Base-by-base conservation (phyloP, 2,888 invertebrate genomes). In the Trachelus stipa region DNA sequence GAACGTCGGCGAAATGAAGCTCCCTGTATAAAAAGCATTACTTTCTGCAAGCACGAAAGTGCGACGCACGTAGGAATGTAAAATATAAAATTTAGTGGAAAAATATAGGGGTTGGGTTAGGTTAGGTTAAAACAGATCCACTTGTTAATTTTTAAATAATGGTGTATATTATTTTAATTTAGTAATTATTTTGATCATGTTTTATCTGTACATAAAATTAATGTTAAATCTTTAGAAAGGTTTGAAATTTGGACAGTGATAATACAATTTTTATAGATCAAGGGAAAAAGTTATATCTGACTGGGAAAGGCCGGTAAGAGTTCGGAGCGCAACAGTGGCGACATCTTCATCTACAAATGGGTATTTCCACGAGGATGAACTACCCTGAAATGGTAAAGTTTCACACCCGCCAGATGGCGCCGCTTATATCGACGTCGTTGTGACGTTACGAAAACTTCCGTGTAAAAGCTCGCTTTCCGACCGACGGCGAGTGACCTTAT, bases 1-100 rank as follows among this genome's bases (percentile, higher is more conserved):
- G 79, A 83, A 82, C 83, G 85, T 81, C 77, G 82, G 82, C 84
- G 85, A 88, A 87, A 87, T 89, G 87, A 89, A 87, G 87, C 88
- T 86, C 81, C 4, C 79, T 79, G 84, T 80, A 84, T 86, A 85
- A 84, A 87, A 85, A 87, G 84, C 84, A 85, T 87, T 84, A 86
- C 81, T 84, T 86, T 84, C 85, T 81, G 85, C 83, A 84, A 85
- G 82, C 83, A 83, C 83, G 84, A 87, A 87, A 86, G 85, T 86
- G 87, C 88, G 71, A 33, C 4, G 9, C 4, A 30, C 71, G 3
- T 30, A 15, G 12, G 3, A 12, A 30, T n/a, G 0, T 12, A 15
- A 12, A 71, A 34, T 23, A 56, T 23, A 56, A 0, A 9, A 56
- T 56, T 40, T 56, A 15, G 31, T 0, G 15, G 11, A 30, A 31